phyloP scores from a whole-genome alignment of 2,797 vertebrate species.

The Melanotaenia pygmaea region DNA sequence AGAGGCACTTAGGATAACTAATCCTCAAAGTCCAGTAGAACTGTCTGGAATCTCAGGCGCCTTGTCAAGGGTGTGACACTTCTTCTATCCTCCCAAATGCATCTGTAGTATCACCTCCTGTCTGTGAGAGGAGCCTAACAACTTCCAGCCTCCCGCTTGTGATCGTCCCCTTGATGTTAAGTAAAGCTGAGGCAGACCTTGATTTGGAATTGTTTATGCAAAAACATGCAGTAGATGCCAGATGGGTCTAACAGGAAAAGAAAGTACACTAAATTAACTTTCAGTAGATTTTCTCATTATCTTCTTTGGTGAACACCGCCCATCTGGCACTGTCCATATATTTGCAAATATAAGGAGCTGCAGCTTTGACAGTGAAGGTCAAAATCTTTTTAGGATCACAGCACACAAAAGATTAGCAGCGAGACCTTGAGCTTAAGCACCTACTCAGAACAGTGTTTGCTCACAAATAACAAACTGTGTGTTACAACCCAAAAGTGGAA shows the following conservation, averaged over 20 bases:
- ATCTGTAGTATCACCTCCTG: conserved; percentile 39
- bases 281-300: conserved; percentile 47
- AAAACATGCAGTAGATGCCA: conserved; percentile 52
- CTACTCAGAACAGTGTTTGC: conserved; percentile 21
- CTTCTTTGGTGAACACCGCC: conserved; percentile 36
- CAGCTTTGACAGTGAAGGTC: conserved; percentile 60
- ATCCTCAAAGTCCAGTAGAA: conserved; percentile 50
- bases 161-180: conserved; percentile 24
- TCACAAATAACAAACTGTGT: conserved; percentile 13
- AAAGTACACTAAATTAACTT: conserved; percentile 41
- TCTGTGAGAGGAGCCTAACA: conserved; percentile 24
- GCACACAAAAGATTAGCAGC: conserved; percentile 27
- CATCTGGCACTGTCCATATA: conserved; percentile 67
- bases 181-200: conserved; percentile 30
- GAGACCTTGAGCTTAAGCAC: conserved; percentile 32
- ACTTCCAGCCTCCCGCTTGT: conserved; percentile 13
- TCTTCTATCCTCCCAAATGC: conserved; percentile 6
- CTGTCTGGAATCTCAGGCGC: conserved; percentile 43
- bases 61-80: conserved; percentile 52
- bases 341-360: conserved; percentile 61
- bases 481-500: not conserved
- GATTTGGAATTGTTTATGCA: conserved; percentile 40
- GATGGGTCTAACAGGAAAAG: conserved; percentile 42
- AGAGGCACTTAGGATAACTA: conserved; percentile 29
- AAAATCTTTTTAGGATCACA: conserved; percentile 32